These are phyloP conservation scores for Balaenoptera acutorostrata DNA, from an alignment of 2,113 vertebrate species.

Conservation along the genomic window DNA sequence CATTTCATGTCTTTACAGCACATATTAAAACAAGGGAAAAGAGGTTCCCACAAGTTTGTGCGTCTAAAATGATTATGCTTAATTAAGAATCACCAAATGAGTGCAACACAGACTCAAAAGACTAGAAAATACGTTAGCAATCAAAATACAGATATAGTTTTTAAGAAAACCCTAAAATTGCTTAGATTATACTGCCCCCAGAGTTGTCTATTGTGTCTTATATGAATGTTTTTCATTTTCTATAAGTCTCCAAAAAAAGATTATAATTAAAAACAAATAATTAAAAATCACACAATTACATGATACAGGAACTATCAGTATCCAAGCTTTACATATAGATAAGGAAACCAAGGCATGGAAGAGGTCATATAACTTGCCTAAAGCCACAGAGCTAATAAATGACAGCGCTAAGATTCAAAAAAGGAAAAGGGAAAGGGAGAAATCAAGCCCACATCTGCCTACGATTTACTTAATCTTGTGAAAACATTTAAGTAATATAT, in stretches of 20 bases:
- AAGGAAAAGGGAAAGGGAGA: not conserved
- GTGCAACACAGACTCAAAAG: not conserved
- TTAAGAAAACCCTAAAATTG: not conserved
- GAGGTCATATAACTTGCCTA: not conserved
- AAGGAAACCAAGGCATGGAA: no score
- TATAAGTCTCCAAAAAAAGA: not conserved
- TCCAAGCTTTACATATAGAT: no score
- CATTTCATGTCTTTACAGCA: not conserved
- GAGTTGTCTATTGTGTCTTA: not conserved
- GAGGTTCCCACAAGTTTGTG: not conserved
- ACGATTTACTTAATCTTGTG: not conserved
- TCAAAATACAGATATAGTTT: not conserved
- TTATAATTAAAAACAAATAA: not conserved
- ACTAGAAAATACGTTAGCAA: not conserved
- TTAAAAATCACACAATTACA: no score
- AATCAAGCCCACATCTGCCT: not conserved
- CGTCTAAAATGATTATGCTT: constrained; percentile 8
- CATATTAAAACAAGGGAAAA: not conserved
- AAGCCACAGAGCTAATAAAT: not conserved
- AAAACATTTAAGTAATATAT: not conserved
- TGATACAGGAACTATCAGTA: no score
- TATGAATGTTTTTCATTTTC: not conserved
- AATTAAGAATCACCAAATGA: not conserved
- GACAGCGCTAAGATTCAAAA: not conserved
- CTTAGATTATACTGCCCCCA: not conserved